Conservation (phyloP, 2,888 invertebrate genomes). For the Hermaeophaga mercurialis region DNA sequence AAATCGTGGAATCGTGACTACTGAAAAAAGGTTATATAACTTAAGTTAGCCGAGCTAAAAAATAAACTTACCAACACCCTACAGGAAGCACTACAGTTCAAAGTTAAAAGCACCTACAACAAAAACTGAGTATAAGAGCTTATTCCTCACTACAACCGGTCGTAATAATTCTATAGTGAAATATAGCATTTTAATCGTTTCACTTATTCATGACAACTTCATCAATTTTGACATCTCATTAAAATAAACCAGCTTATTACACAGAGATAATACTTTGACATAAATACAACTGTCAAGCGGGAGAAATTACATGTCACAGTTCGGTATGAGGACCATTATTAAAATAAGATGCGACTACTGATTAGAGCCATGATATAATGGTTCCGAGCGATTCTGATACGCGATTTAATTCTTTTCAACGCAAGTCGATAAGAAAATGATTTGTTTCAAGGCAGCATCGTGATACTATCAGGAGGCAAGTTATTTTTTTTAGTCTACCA, state of each 20-base stretch:
- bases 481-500: constrained; percentile 3
- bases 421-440: constrained; percentile 28
- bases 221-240: constrained; percentile 9
- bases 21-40: too few species aligned
- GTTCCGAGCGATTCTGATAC: constrained; percentile 28
- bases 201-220: too few species aligned
- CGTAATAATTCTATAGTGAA: too few species aligned
- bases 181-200: too few species aligned
- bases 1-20: too few species aligned
- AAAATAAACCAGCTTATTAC: constrained; percentile 23
- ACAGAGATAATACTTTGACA: constrained; percentile 27
- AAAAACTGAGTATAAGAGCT: too few species aligned
- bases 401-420: constrained; percentile 36
- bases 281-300: constrained; percentile 32
- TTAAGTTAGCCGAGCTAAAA: too few species aligned
- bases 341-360: constrained; percentile 26
- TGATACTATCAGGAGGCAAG: constrained; percentile 14
- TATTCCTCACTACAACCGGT: too few species aligned
- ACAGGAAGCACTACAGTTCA: too few species aligned
- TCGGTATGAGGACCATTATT: constrained; percentile 29
- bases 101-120: too few species aligned
- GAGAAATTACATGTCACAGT: constrained; percentile 28
- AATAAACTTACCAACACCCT: too few species aligned
- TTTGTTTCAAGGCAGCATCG: constrained; percentile 15
- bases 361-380: constrained; percentile 39